phyloP scores from a whole-genome alignment of 2,888 invertebrate species.

The Augiades crinisus region DNA sequence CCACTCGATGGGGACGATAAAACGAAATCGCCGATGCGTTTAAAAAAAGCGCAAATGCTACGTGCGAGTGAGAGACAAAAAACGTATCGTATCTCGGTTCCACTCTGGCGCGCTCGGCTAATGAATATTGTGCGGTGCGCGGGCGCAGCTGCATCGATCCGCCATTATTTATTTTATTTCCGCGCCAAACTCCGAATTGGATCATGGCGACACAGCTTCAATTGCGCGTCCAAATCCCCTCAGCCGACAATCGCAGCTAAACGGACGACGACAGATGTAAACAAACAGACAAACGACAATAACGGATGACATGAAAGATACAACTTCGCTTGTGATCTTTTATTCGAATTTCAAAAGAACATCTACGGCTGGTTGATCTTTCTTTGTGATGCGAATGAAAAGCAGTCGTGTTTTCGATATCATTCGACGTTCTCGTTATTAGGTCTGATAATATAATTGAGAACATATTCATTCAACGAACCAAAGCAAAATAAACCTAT shows the following conservation, averaged over 20 bases:
- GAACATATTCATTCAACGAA: background rate
- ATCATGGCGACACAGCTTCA: slow-evolving; percentile 76
- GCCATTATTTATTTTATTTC: slow-evolving; percentile 79
- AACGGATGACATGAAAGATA: slow-evolving; percentile 24
- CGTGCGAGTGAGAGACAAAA: slow-evolving; percentile 77
- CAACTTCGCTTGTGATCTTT: slow-evolving; percentile 25
- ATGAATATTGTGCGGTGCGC: slow-evolving; percentile 64
- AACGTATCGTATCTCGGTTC: slow-evolving; percentile 77
- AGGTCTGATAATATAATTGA: background rate
- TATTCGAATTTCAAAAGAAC: slow-evolving; percentile 26
- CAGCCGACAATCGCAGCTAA: slow-evolving; percentile 61
- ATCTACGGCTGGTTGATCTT: slow-evolving; percentile 20
- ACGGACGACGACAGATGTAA: slow-evolving; percentile 74
- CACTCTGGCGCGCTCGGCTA: slow-evolving; percentile 75
- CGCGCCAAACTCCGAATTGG: slow-evolving; percentile 76
- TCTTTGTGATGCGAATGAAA: slow-evolving; percentile 14
- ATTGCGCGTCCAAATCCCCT: slow-evolving; percentile 79
- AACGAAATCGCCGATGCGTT: slow-evolving; percentile 78
- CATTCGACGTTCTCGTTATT: slow-evolving; percentile 6
- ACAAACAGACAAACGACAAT: slow-evolving; percentile 59
- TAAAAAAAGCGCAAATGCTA: slow-evolving; percentile 73
- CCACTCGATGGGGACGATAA: slow-evolving; percentile 75
- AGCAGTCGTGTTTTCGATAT: slow-evolving; percentile 16
- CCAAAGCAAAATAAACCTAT: slow-evolving; percentile 4
- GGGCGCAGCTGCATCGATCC: slow-evolving; percentile 72